A percentile compares a stretch with the other conserved stretches of the same genome.
Evolutionary conservation across 2,113 vertebrate genomes (phyloP).

Genomic region (Scalopus aquaticus): DNA sequence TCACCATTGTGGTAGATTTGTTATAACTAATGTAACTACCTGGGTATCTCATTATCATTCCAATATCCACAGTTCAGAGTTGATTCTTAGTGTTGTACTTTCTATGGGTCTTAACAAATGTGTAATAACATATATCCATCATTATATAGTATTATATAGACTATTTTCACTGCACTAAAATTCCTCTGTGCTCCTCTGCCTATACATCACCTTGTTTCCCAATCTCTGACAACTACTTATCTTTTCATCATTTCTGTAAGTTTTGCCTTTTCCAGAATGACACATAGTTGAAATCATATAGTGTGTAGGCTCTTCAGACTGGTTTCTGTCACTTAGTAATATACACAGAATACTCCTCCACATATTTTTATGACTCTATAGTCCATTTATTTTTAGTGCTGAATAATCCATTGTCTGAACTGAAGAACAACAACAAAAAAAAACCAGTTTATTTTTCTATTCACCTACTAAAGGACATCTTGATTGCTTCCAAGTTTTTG

Average conservation of each 20-base stretch:
- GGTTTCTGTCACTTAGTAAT: not conserved
- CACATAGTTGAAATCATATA: not conserved
- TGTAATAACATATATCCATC: not conserved
- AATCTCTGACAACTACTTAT: not conserved
- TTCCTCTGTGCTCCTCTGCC: not conserved
- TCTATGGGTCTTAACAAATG: not conserved
- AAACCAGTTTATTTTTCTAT: not conserved
- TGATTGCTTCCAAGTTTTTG: not conserved
- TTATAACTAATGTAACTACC: not conserved
- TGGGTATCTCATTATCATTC: not conserved
- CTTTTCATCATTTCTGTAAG: not conserved
- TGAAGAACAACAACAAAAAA: not conserved
- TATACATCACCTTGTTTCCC: not conserved
- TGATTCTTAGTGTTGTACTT: not conserved
- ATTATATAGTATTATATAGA: not conserved
- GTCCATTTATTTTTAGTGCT: not conserved
- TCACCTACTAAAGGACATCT: not conserved
- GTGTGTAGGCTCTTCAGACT: not conserved
- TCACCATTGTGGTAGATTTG: not conserved
- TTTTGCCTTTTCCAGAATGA: not conserved
- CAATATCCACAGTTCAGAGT: not conserved
- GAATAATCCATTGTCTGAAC: not conserved
- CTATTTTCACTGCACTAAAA: not conserved
- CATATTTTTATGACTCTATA: not conserved
- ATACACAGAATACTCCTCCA: not conserved